phyloP scores from a whole-genome alignment of 2,888 invertebrate genomes.

The Limnephilus rhombicus region DNA sequence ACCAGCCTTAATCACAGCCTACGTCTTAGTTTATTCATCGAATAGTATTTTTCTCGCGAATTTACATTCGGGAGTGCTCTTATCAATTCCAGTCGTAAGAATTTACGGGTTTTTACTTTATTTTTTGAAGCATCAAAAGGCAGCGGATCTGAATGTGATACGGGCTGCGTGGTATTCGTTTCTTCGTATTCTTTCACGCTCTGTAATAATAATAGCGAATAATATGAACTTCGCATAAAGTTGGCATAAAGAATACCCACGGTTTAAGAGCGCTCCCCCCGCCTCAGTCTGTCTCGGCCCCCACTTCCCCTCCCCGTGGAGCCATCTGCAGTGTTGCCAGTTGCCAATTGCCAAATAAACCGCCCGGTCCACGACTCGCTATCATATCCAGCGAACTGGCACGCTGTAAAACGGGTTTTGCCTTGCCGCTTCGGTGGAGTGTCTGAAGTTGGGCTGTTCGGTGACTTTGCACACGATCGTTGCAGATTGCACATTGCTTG shows the following conservation, averaged over 20 bases:
- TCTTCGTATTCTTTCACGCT: slow-evolving; percentile 9
- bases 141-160: slow-evolving; percentile 6
- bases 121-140: neutral
- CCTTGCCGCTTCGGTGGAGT: neutral
- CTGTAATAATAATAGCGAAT: slow-evolving; percentile 4
- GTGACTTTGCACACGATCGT: slow-evolving; percentile 58
- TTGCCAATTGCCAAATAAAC: slow-evolving; percentile 46
- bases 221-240: slow-evolving; percentile 26
- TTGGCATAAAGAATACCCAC: slow-evolving; percentile 24
- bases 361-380: slow-evolving; percentile 9
- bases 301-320: slow-evolving; percentile 57
- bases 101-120: neutral
- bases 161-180: slow-evolving; percentile 22
- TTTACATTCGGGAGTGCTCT: neutral
- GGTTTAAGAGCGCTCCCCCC: slow-evolving; percentile 8
- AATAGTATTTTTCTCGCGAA: neutral
- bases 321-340: slow-evolving; percentile 45
- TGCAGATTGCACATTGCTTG: slow-evolving; percentile 13
- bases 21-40: too few species aligned
- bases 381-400: neutral
- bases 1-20: neutral
- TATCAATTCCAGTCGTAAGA: neutral
- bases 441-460: slow-evolving; percentile 51
- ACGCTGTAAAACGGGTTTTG: neutral
- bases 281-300: slow-evolving; percentile 45